Evolutionary conservation across 2,797 vertebrate species (phyloP), one percentile per base, ranked within the genome.

Genomic region (Sebastes jordani): DNA sequence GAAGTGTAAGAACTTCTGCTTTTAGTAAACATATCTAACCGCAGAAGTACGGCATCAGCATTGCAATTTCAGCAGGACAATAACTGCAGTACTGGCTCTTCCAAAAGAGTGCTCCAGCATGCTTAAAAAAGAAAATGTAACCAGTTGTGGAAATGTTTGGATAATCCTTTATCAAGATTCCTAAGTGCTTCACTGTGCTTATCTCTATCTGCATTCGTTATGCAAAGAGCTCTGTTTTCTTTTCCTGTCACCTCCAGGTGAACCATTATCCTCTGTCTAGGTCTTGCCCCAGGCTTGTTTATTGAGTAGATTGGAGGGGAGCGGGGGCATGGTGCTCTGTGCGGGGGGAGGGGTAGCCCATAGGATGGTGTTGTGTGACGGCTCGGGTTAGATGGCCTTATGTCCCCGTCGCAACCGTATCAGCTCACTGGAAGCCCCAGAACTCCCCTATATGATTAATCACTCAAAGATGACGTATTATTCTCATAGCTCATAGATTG

Each of bases 211-310:
- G 88, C 84, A 91, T 95, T 94, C 69, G 86, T 93, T 93, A 93
- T 90, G 91, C 88, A 90, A 93, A 93, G 91, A 90, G 88, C 85
- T 93, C 91, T 94, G 94, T 93, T 94, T 92, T 91, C 94, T 94
- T 93, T 94, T 88, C 74, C 89, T 90, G 88, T 95, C 93, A 95
- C 94, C 94, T 93, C 87, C 89, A 94, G 91, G 92, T 93, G 93
- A 95, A 94, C 94, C 92, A 89, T 92, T 93, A 93, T 93, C 91
- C 77, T 74, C 88, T 84, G 91, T 87, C 93, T 91, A 84, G 84
- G 88, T 88, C 81, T 82, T 83, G 87, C 89, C 88, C 46, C 7
- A 36, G 86, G 89, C 85, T 91, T 94, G 92, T 95, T 94, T 94
- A 93, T 93, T 90, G 87, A 94, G 84, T 66, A 89, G 90, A 94